A percentile compares a stretch with the other conserved stretches of the same genome.
These are phyloP conservation scores for Callipepla californica DNA, from an alignment of 2,113 vertebrate genomes.

Conservation along the genomic window DNA sequence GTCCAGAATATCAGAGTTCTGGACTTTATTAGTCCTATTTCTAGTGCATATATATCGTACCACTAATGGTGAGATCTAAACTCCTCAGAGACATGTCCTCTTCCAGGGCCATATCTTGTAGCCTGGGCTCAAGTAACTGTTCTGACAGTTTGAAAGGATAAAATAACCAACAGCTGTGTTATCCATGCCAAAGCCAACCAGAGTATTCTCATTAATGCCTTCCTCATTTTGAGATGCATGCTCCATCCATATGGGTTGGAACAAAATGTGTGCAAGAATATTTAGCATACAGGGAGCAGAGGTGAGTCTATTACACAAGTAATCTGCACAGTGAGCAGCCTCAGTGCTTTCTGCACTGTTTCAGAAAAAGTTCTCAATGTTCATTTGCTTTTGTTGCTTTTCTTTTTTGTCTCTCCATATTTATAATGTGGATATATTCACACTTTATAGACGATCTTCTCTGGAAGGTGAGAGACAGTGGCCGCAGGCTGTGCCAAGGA, in stretches of 20 bases:
- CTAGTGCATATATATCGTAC: not conserved
- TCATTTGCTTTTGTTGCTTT: not conserved
- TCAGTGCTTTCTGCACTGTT: not conserved
- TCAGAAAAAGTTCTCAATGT: not conserved
- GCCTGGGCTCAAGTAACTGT: not conserved
- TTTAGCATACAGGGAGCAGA: not conserved
- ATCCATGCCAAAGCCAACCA: not conserved
- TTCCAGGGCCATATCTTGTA: not conserved
- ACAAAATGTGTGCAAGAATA: not conserved
- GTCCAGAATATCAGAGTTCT: not conserved
- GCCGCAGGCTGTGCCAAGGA: no score
- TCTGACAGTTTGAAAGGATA: not conserved
- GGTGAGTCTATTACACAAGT: not conserved
- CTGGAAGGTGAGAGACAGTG: not conserved
- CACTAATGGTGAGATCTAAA: not conserved
- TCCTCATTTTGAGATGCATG: not conserved
- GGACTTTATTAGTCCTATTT: not conserved
- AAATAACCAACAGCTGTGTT: not conserved
- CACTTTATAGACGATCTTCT: not conserved
- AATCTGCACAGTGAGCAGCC: not conserved
- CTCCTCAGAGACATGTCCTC: not conserved
- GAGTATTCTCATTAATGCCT: not conserved
- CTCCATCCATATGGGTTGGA: not conserved
- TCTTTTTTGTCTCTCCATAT: rapidly evolving
- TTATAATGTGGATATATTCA: not conserved